Base-by-base conservation (phyloP, 2,888 invertebrate genomes). In the Drosophila yooni region DNA sequence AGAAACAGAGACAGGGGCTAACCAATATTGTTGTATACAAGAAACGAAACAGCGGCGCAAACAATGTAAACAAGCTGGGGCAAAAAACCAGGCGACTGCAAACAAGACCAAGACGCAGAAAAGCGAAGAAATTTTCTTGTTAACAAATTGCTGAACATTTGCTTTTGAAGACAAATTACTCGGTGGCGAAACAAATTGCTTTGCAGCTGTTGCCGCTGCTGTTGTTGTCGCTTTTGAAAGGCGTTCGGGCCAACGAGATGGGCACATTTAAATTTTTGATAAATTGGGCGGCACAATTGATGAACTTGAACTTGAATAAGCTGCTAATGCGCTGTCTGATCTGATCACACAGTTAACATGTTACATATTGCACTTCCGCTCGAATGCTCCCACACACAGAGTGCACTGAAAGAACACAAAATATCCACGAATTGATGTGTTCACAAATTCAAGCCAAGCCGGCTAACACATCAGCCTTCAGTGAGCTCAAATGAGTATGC, bases 111-210 rank as follows among this genome's bases (percentile, higher is more conserved):
- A 71, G 70, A 67, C 57, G 76, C 74, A 74, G 78, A 81, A 76
- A 78, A 81, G 77, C 74, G 70, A 81, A 83, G 82, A 89, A 88
- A 89, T 88, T 85, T 85, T 76, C 87, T 87, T 87, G 90, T 87
- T 87, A 90, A 90, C 87, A 87, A 87, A 87, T 87, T 87, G 87
- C 83, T 78, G 88, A 87, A 90, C 90, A 87, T 87, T 87, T 87
- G 87, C 90, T 88, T 84, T 86, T 81, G 87, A 90, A 87, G 90
- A 87, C 89, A 87, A 87, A 87, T 87, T 90, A 90, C 87, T 88
- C 75, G 89, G 90, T 79, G 89, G 83, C 66, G 52, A 87, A 90
- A 90, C 87, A 90, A 87, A 90, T 87, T 90, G 89, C 83, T 79
- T 82, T 72, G 83, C 89, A 79, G 76, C 80, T 80, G 74, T 40